Conservation (phyloP, 2,797 vertebrate genomes). For the Atherinosoma microstoma region DNA sequence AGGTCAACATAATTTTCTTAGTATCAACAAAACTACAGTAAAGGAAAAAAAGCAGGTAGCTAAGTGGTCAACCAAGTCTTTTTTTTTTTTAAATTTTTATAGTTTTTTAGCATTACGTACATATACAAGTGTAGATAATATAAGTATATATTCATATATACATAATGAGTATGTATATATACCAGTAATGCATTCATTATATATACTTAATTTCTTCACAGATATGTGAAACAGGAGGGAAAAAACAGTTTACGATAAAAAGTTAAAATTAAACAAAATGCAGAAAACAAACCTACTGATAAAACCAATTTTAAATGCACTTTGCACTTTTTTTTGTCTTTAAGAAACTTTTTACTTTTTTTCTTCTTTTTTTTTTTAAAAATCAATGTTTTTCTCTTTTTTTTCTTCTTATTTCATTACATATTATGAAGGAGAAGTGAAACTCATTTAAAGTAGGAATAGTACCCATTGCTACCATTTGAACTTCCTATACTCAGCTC, state of each 20-base stretch:
- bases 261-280: slow-evolving; percentile 79
- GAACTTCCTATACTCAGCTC: slow-evolving; percentile 99
- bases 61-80: slow-evolving; percentile 82
- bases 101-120: slow-evolving; percentile 86
- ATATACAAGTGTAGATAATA: slow-evolving; percentile 89
- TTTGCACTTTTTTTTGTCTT: slow-evolving; percentile 70
- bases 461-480: slow-evolving; percentile 99
- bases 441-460: slow-evolving; percentile 99
- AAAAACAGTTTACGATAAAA: slow-evolving; percentile 84
- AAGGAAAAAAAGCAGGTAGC: slow-evolving; percentile 74
- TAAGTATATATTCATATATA: slow-evolving; percentile 88
- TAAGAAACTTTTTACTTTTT: slow-evolving; percentile 44
- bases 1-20: slow-evolving; percentile 66
- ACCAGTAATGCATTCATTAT: slow-evolving; percentile 83
- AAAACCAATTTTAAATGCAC: slow-evolving; percentile 83
- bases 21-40: slow-evolving; percentile 70
- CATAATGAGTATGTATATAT: slow-evolving; percentile 85
- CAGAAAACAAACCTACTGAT: slow-evolving; percentile 78
- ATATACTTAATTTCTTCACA: slow-evolving; percentile 85
- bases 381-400: slow-evolving; percentile 51
- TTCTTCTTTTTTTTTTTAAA: slow-evolving; percentile 46
- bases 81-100: slow-evolving; percentile 67
- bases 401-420: slow-evolving; percentile 30
- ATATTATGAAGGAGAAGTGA: slow-evolving; percentile 49
- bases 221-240: slow-evolving; percentile 85